Percentiles rank a stretch among this genome's conserved stretches.
Evolutionary conservation across 23 tunicate species (phyloP).

Genomic region (Aplidium turbinatum): DNA sequence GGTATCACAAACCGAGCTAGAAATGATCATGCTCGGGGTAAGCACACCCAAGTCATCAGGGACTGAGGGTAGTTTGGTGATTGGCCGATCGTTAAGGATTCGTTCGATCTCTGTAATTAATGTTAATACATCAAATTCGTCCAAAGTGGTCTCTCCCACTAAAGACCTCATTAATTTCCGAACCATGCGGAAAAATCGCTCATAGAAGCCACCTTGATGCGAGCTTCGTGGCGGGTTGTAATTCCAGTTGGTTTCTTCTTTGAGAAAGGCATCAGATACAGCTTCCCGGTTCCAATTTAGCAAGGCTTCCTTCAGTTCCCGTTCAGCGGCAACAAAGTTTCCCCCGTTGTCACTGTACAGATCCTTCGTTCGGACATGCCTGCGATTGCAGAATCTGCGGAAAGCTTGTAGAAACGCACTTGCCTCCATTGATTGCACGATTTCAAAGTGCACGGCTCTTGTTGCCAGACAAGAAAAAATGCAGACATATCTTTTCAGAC

Average conservation of each 20-base stretch:
- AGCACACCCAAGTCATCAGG: no score
- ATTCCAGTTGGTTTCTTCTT: slow-evolving; percentile 4
- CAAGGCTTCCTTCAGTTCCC: slow-evolving; percentile 5
- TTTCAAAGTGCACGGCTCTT: slow-evolving; percentile 35
- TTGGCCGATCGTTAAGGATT: no score
- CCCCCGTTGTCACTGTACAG: slow-evolving; percentile 28
- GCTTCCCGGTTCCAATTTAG: slow-evolving; percentile 14
- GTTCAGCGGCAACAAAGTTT: slow-evolving; percentile 19
- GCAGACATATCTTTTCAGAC: slow-evolving; percentile 22
- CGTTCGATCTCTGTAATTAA: neutral
- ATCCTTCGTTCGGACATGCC: slow-evolving; percentile 7
- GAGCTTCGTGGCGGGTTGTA: neutral
- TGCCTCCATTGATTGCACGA: slow-evolving; percentile 20
- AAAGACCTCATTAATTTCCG: slow-evolving; percentile 10
- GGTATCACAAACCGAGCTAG: no score
- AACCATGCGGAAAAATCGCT: slow-evolving; percentile 22
- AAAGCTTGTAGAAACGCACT: slow-evolving; percentile 21
- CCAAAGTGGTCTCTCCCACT: neutral
- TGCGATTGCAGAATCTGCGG: slow-evolving; percentile 16
- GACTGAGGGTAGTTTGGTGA: no score
- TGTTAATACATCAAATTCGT: slow-evolving; percentile 2
- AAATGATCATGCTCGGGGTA: no score
- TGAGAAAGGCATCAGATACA: slow-evolving; percentile 2
- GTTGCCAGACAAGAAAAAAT: slow-evolving; percentile 43
- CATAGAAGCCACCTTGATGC: slow-evolving; percentile 12